phyloP scores from a whole-genome alignment of 2,113 vertebrate genomes.

The Pantherophis guttatus region DNA sequence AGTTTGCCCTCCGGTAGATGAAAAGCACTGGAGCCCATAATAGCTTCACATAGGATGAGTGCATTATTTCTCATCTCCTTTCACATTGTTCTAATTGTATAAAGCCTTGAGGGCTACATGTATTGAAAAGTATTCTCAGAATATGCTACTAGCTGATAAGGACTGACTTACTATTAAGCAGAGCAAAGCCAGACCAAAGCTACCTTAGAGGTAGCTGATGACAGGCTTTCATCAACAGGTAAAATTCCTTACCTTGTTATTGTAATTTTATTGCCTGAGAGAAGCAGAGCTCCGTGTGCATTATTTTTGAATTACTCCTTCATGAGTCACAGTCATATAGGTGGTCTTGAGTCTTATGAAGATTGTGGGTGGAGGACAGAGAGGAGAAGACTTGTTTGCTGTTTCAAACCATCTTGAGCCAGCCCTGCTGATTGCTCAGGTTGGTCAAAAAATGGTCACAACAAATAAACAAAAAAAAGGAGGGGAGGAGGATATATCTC shows the following conservation, averaged over 20 bases:
- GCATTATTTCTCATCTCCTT: neutral
- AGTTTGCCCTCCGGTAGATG: neutral
- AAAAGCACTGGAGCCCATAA: neutral
- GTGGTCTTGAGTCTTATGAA: neutral
- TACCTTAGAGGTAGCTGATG: neutral
- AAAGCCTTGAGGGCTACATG: neutral
- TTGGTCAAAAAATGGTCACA: neutral
- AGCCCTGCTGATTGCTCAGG: neutral
- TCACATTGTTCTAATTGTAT: neutral
- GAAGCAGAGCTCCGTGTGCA: neutral
- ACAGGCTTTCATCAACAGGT: neutral
- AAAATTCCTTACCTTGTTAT: neutral
- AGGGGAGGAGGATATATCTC: neutral
- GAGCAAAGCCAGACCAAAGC: too few species aligned
- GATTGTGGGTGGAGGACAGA: neutral
- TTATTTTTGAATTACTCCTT: neutral
- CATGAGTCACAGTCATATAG: neutral
- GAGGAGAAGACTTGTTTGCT: neutral
- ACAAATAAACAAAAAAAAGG: neutral
- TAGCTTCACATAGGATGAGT: neutral
- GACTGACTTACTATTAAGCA: neutral
- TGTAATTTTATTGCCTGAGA: neutral
- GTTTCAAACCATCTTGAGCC: neutral
- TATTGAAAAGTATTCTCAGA: neutral
- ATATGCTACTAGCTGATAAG: neutral